phyloP scores from a whole-genome alignment of 1,140 invertebrate genomes.

The Nebria ingens region DNA sequence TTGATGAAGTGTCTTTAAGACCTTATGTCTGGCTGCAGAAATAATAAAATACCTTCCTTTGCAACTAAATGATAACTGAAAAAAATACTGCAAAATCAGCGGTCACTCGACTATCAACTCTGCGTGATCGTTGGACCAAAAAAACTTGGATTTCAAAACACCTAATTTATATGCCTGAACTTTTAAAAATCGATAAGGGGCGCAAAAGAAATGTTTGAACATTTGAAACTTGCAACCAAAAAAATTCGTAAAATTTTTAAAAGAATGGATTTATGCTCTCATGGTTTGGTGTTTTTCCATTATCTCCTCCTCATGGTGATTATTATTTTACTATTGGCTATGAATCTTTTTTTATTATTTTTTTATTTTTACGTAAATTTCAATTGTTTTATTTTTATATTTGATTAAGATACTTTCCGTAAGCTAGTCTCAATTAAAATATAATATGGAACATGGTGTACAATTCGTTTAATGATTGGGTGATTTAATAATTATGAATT shows the following conservation, averaged over 20 bases:
- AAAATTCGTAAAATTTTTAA: conserved; percentile 30
- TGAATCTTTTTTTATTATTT: conserved; percentile 10
- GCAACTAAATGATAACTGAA: conserved; percentile 31
- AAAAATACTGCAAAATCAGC: conserved; percentile 26
- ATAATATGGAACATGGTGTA: conserved; percentile 2
- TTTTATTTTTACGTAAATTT: conserved; percentile 16
- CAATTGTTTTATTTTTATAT: neutral
- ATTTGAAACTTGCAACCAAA: conserved; percentile 27
- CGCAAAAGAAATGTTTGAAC: conserved; percentile 22
- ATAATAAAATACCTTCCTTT: conserved; percentile 28
- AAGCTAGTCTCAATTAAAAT: neutral
- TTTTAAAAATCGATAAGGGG: neutral
- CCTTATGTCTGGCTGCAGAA: conserved; percentile 32
- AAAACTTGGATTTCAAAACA: conserved; percentile 31
- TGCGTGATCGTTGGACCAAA: conserved; percentile 24
- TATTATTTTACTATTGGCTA: conserved; percentile 16
- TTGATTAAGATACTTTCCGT: neutral
- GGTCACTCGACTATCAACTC: conserved; percentile 19
- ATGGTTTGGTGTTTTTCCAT: conserved; percentile 5
- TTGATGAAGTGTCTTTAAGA: conserved; percentile 34
- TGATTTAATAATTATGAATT: neutral
- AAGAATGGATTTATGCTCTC: conserved; percentile 26
- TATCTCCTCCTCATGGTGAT: neutral
- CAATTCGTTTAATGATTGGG: neutral
- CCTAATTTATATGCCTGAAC: conserved; percentile 22